phyloP scores from a whole-genome alignment of 2,113 vertebrate species.

The Hippocampus mohnikei region DNA sequence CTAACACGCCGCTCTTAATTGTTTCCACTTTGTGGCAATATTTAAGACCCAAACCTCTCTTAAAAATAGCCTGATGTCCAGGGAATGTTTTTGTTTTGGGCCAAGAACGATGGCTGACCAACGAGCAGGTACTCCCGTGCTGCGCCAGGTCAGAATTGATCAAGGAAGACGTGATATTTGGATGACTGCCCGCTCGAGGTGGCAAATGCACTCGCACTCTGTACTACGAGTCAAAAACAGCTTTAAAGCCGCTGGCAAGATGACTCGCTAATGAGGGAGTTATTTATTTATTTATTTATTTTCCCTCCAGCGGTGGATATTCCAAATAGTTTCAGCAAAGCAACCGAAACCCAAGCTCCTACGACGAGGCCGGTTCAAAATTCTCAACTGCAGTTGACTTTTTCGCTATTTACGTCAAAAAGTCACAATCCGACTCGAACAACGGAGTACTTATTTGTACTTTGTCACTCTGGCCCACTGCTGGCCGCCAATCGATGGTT shows the following conservation, averaged over 20 bases:
- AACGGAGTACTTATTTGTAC: too few species aligned
- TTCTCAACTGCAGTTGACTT: too few species aligned
- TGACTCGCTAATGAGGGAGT: too few species aligned
- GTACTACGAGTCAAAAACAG: too few species aligned
- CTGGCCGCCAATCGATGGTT: slow-evolving; percentile 36
- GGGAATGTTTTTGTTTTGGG: slow-evolving; percentile 42
- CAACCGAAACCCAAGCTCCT: too few species aligned
- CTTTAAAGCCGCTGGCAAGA: too few species aligned
- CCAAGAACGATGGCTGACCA: slow-evolving; percentile 42
- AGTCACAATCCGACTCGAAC: too few species aligned
- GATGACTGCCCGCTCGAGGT: background rate
- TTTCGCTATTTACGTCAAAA: too few species aligned
- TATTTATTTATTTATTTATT: too few species aligned
- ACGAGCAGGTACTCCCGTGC: background rate
- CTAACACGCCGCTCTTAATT: slow-evolving; percentile 80
- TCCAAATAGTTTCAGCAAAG: too few species aligned
- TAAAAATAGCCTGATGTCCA: slow-evolving; percentile 66
- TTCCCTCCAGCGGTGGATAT: too few species aligned
- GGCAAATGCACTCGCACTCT: background rate
- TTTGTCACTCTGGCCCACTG: slow-evolving; percentile 44
- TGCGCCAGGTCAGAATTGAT: background rate
- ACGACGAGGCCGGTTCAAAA: too few species aligned
- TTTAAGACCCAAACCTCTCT: slow-evolving; percentile 72
- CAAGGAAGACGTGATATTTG: background rate
- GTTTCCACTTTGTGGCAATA: slow-evolving; percentile 78